These are phyloP conservation scores for Cichladusa arquata DNA, from an alignment of 2,113 vertebrate species.

Conservation along the genomic window DNA sequence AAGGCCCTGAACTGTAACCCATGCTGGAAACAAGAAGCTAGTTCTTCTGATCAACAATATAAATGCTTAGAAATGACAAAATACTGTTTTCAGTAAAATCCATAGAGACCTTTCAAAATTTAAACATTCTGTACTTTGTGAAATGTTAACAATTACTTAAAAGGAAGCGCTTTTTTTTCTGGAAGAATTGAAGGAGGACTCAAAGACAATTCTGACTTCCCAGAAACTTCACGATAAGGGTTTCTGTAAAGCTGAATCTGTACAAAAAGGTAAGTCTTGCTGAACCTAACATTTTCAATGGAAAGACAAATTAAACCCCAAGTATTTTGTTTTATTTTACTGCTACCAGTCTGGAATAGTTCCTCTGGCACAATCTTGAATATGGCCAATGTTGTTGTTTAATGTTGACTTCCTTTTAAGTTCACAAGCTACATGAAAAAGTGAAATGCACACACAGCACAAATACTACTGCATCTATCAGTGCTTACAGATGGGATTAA, in stretches of 20 bases:
- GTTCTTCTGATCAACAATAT: neutral
- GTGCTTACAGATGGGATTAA: neutral
- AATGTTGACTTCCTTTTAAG: neutral
- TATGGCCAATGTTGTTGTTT: neutral
- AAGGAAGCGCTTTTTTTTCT: neutral
- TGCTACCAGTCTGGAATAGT: neutral
- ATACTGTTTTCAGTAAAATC: neutral
- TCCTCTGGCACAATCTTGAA: neutral
- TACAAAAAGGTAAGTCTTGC: neutral
- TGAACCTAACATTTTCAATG: neutral
- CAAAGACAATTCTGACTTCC: neutral
- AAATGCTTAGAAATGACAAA: neutral
- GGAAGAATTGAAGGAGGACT: neutral
- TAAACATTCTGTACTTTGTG: neutral
- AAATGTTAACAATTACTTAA: neutral
- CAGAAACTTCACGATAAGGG: neutral
- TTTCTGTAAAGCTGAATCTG: neutral
- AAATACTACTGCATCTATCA: slow-evolving; percentile 6
- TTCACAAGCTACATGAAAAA: neutral
- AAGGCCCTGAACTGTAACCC: neutral
- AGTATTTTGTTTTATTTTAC: neutral
- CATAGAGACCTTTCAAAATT: neutral
- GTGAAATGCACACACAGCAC: slow-evolving; percentile 21
- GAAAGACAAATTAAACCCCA: neutral
- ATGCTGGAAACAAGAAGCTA: neutral